Conservation (phyloP, 2,888 invertebrate species). For the Amiota communis region DNA sequence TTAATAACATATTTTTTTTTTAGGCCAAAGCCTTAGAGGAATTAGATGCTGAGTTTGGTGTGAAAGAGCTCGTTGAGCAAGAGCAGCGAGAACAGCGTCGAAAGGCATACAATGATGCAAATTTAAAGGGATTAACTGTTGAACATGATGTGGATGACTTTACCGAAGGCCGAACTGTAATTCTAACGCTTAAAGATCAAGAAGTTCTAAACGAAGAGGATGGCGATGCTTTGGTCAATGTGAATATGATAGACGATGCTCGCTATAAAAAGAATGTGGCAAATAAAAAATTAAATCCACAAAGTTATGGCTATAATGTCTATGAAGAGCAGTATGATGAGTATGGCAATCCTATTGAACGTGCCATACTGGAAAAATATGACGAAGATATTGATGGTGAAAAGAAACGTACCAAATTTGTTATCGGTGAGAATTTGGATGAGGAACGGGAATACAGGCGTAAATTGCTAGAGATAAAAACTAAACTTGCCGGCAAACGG, state of each 20-base stretch:
- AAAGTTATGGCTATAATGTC: conserved; percentile 89
- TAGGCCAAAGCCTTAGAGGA: conserved; percentile 95
- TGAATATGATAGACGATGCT: conserved; percentile 90
- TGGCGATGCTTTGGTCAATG: conserved; percentile 92
- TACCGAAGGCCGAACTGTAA: conserved; percentile 86
- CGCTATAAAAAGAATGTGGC: conserved; percentile 87
- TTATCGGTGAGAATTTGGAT: conserved; percentile 81
- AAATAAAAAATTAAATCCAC: conserved; percentile 86
- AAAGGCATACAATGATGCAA: conserved; percentile 79
- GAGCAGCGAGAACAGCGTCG: conserved; percentile 78
- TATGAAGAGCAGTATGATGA: conserved; percentile 84
- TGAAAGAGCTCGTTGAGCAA: conserved; percentile 87
- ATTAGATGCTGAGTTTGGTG: conserved; percentile 92
- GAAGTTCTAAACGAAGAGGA: conserved; percentile 90
- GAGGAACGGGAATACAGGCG: conserved; percentile 75
- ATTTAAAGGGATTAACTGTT: conserved; percentile 88
- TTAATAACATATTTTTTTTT: conserved; percentile 39
- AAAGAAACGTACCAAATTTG: conserved; percentile 80
- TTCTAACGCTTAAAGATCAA: conserved; percentile 95
- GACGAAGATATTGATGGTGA: conserved; percentile 84
- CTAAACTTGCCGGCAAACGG: conserved; percentile 78
- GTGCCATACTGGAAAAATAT: conserved; percentile 89
- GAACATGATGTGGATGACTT: conserved; percentile 84
- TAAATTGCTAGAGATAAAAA: conserved; percentile 74
- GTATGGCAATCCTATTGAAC: conserved; percentile 78